Conservation (phyloP, 2,797 vertebrate genomes). For the Onychomys leucogaster region DNA sequence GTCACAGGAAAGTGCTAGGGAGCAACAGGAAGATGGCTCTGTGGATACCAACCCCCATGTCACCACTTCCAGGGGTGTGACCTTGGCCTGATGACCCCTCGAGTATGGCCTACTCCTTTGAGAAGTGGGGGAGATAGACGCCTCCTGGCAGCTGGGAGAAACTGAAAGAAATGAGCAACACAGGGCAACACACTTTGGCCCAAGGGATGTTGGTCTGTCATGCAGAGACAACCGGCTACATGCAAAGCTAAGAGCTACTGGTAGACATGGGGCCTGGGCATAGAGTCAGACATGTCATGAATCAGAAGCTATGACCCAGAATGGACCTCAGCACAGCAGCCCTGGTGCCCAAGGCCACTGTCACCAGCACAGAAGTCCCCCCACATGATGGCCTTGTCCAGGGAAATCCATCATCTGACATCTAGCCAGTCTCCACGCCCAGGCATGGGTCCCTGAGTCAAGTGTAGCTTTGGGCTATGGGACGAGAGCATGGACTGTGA, state of each 20-base stretch:
- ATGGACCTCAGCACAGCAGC: too few relatives aligned
- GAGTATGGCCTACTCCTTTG: not conserved
- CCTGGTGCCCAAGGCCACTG: fast-evolving
- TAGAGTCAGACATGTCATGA: fast-evolving
- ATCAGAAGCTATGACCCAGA: not conserved
- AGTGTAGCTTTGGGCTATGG: fast-evolving
- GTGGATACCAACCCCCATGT: not conserved
- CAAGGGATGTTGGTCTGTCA: fast-evolving
- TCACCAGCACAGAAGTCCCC: not conserved
- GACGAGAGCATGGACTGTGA: not conserved
- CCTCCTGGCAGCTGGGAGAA: fast-evolving
- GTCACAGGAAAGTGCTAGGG: not conserved
- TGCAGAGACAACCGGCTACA: not conserved
- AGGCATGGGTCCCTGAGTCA: not conserved
- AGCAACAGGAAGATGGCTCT: not conserved
- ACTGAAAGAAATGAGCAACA: not conserved
- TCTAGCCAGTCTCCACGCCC: not conserved
- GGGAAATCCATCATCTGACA: too few relatives aligned
- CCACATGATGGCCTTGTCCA: not conserved
- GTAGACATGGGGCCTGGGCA: fast-evolving
- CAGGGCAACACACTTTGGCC: fast-evolving
- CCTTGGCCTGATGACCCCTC: not conserved
- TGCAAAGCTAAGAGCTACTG: fast-evolving
- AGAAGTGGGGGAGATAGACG: not conserved
- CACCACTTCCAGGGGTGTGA: not conserved